Evolutionary conservation across 2,888 invertebrate species (phyloP).

Genomic region (Plebejus melissa): DNA sequence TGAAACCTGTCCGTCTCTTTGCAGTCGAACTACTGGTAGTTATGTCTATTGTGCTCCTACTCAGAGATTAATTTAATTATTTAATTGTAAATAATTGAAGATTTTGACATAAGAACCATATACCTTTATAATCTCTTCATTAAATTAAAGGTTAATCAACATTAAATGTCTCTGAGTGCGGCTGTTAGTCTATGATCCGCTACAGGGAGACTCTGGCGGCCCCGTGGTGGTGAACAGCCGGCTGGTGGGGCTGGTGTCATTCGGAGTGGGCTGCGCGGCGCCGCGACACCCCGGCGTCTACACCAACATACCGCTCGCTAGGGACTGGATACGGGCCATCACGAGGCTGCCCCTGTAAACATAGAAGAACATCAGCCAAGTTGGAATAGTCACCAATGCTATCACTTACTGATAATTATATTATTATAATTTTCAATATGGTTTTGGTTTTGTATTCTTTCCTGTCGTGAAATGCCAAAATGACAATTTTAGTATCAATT

Average conservation of each 20-base stretch:
- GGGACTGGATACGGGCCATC: conserved; percentile 61
- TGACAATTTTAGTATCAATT: background rate
- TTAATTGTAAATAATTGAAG: no score
- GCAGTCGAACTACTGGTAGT: no score
- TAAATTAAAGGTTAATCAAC: no score
- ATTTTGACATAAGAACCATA: no score
- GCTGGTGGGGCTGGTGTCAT: conserved; percentile 78
- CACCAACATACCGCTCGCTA: conserved; percentile 59
- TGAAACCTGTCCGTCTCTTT: no score
- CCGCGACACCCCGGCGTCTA: conserved; percentile 78
- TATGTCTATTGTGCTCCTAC: no score
- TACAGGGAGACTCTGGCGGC: conserved; percentile 78
- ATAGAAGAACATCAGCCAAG: background rate
- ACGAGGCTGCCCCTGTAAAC: conserved; percentile 58
- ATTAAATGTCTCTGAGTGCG: no score
- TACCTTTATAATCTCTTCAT: no score
- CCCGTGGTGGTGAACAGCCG: conserved; percentile 67
- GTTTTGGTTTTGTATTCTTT: background rate
- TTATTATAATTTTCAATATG: background rate
- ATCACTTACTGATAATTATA: background rate
- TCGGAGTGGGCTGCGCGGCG: conserved; percentile 76
- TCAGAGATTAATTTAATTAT: no score
- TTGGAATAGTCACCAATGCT: background rate
- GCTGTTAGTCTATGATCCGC: background rate
- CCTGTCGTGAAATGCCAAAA: background rate